phyloP scores from a whole-genome alignment of 2,797 vertebrate genomes.

The Thunnus albacares region DNA sequence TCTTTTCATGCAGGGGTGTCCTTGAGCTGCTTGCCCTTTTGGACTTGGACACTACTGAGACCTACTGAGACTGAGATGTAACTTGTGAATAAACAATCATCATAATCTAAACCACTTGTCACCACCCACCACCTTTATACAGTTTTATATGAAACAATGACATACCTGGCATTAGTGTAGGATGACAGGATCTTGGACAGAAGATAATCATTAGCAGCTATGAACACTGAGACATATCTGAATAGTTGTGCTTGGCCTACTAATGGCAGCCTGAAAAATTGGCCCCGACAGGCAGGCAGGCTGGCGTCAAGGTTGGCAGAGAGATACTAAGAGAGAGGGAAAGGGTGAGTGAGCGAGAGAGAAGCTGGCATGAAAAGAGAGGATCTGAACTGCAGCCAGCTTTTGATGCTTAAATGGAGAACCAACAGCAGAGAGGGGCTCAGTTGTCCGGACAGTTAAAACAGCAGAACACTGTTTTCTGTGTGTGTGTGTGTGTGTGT shows the following conservation, averaged over 20 bases:
- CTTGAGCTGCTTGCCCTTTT: neutral
- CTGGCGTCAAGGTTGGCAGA: slow-evolving; percentile 62
- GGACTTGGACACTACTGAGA: no score
- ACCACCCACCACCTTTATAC: neutral
- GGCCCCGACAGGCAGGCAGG: slow-evolving; percentile 52
- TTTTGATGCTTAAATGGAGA: slow-evolving; percentile 56
- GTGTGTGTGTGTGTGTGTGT: neutral
- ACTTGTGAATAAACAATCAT: neutral
- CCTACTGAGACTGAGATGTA: no score
- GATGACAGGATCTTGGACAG: slow-evolving; percentile 21
- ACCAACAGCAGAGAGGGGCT: slow-evolving; percentile 52
- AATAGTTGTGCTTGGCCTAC: slow-evolving; percentile 41
- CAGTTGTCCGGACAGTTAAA: slow-evolving; percentile 44
- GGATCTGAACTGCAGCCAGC: slow-evolving; percentile 59
- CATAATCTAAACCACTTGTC: neutral
- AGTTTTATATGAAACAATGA: slow-evolving; percentile 6
- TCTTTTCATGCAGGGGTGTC: neutral
- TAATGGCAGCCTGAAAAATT: slow-evolving; percentile 55
- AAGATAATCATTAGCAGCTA: slow-evolving; percentile 41
- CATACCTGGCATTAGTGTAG: neutral
- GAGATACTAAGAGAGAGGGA: slow-evolving; percentile 38
- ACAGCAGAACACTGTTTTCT: slow-evolving; percentile 46
- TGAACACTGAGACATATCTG: slow-evolving; percentile 41
- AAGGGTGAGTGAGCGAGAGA: slow-evolving; percentile 28
- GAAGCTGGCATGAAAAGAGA: slow-evolving; percentile 49